Base-by-base conservation (phyloP, 1,140 invertebrate genomes). In the Trichoplusia ni region DNA sequence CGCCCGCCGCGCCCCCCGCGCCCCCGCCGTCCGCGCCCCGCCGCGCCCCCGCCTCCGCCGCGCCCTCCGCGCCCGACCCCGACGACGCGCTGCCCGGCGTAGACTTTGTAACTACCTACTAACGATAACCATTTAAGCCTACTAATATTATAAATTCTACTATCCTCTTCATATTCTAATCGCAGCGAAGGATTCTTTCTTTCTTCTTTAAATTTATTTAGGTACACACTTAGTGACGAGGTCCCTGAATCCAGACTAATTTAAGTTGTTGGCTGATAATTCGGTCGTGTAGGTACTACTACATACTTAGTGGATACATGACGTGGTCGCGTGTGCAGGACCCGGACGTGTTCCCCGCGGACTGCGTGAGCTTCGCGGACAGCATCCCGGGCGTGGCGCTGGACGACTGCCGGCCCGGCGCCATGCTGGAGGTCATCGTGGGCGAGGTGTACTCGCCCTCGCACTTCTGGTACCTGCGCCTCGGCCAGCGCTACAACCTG, bases 391-490 rank as follows among this genome's bases (percentile, higher is more conserved):
- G 44, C 29, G 49, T 31, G 56, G 7, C 58, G 16, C 44, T 77
- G 64, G 54, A 13, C 27, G 75, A 7, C 9, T 25, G 81, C 25
- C 31, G 1, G 25, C 51, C 61, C 19, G 83, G 79, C 4, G 71
- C 64, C 37, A 75, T 77, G 74, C 46, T 89, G 16, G 79, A 83
- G 49, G 80, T 86, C 31, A 62, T 73, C 47, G 70, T 89, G 53
- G 84, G 75, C 31, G 86, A 89, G 69, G 82, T 89, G 67, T 89
- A 89, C 73, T 89, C 86, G 37, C 86, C 86, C 51, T 82, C 81
- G 37, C 86, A 89, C 75, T 80, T 89, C 75, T 89, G 86, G 86
- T 49, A 86, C 38, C 54, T 81, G 38, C 84, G 79, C 0, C 73
- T 84, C 33, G 86, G 84, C 2, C 68, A 78, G 2, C 6, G 64